Percentiles rank a stretch among this genome's conserved stretches.
These are phyloP conservation scores for Calidris pugnax DNA, from an alignment of 2,113 vertebrate genomes.

Conservation along the genomic window DNA sequence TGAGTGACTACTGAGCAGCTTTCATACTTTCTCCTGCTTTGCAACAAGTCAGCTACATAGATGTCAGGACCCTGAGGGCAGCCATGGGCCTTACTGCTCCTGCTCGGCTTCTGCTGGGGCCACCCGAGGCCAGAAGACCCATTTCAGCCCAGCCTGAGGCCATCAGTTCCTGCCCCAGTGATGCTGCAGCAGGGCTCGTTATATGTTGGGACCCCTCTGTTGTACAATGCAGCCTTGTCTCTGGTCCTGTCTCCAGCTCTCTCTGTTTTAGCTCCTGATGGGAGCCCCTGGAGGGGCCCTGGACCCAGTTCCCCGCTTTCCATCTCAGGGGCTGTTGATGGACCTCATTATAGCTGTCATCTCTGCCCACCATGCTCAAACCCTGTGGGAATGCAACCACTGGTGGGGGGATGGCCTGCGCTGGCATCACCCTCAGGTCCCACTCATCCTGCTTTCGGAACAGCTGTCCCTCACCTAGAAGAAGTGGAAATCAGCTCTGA, in stretches of 20 bases:
- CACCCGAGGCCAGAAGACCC: background rate
- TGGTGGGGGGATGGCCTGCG: rapidly evolving
- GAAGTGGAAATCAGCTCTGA: background rate
- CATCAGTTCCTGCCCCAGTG: background rate
- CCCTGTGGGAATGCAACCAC: background rate
- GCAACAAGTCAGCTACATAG: background rate
- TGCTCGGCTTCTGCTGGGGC: background rate
- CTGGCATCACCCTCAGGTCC: background rate
- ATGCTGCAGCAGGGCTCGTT: background rate
- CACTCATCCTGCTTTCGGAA: background rate
- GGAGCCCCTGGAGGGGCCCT: background rate
- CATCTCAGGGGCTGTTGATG: too few relatives aligned
- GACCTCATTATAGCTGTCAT: background rate
- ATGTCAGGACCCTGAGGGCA: background rate
- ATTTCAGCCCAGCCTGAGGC: background rate
- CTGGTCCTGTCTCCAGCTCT: background rate
- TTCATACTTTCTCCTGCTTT: background rate
- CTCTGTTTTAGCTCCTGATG: background rate
- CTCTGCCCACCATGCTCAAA: background rate
- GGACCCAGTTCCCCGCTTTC: background rate
- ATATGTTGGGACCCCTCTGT: rapidly evolving
- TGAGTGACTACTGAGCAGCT: background rate
- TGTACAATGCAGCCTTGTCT: rapidly evolving
- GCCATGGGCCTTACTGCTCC: background rate
- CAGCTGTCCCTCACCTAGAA: background rate